phyloP scores from a whole-genome alignment of 2,888 invertebrate species.

The Heliconius sara region DNA sequence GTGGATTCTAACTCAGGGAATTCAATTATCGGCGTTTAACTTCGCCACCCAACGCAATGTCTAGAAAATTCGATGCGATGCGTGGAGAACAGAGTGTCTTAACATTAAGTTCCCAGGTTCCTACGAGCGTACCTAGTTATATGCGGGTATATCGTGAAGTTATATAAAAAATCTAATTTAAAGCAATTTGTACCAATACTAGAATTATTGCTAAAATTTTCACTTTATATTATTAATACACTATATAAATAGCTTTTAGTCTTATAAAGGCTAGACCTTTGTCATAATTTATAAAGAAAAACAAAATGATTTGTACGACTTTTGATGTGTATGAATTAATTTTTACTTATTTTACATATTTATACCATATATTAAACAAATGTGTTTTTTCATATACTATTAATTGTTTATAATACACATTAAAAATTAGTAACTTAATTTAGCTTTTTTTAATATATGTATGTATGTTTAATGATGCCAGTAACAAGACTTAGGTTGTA shows the following conservation, averaged over 20 bases:
- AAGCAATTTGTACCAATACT: no score
- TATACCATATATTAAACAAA: no score
- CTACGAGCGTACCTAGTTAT: no score
- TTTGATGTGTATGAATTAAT: neutral
- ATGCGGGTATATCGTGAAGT: no score
- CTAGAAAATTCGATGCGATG: no score
- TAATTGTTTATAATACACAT: neutral
- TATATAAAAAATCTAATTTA: neutral
- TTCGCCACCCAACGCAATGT: neutral
- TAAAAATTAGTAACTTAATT: neutral
- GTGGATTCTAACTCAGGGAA: neutral
- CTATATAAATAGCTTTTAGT: neutral
- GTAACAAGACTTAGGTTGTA: neutral
- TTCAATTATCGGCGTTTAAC: neutral
- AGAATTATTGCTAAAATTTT: no score
- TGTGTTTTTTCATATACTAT: neutral
- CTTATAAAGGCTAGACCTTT: constrained; percentile 2
- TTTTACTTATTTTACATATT: neutral
- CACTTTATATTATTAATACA: no score
- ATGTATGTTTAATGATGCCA: neutral
- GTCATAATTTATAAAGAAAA: neutral
- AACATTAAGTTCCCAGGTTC: neutral
- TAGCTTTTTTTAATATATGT: neutral
- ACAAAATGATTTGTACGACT: neutral
- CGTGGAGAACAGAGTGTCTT: no score